Evolutionary conservation across 2,113 vertebrate genomes (phyloP).

Genomic region (Rostratula benghalensis): DNA sequence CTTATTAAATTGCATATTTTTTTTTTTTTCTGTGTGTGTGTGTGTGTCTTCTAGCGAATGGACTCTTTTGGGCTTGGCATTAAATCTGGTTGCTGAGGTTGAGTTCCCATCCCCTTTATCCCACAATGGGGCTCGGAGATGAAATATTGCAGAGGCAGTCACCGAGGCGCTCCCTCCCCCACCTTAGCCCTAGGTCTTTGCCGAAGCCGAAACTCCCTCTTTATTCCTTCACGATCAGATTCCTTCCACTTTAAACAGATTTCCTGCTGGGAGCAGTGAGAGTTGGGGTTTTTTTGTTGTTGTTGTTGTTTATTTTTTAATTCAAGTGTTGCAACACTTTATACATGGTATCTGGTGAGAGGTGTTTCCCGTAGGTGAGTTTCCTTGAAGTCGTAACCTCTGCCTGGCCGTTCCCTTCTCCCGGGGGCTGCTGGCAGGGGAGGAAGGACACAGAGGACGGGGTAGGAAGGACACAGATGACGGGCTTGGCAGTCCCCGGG

Average conservation of each 20-base stretch:
- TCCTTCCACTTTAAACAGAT: not conserved
- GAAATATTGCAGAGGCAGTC: not conserved
- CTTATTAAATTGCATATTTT: not conserved
- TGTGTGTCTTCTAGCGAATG: not conserved
- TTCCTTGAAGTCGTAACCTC: not conserved
- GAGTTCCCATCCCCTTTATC: not conserved
- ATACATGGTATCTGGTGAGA: not conserved
- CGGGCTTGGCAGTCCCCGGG: not conserved
- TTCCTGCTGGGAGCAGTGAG: not conserved
- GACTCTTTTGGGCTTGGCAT: not conserved
- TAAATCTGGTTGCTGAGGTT: not conserved
- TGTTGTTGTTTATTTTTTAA: not conserved
- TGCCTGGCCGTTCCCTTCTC: not conserved
- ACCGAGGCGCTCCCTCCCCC: not conserved
- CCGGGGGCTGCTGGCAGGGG: not conserved
- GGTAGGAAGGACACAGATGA: not conserved
- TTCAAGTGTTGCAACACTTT: not conserved
- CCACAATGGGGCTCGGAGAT: not conserved
- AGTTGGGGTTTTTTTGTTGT: no score
- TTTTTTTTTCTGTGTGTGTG: no score
- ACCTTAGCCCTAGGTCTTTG: not conserved
- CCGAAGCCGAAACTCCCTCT: not conserved
- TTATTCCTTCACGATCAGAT: slow-evolving; percentile 4
- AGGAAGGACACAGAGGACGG: not conserved
- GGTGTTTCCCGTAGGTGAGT: not conserved